phyloP scores from a whole-genome alignment of 2,113 vertebrate species.

The Mormyrus iriodes region DNA sequence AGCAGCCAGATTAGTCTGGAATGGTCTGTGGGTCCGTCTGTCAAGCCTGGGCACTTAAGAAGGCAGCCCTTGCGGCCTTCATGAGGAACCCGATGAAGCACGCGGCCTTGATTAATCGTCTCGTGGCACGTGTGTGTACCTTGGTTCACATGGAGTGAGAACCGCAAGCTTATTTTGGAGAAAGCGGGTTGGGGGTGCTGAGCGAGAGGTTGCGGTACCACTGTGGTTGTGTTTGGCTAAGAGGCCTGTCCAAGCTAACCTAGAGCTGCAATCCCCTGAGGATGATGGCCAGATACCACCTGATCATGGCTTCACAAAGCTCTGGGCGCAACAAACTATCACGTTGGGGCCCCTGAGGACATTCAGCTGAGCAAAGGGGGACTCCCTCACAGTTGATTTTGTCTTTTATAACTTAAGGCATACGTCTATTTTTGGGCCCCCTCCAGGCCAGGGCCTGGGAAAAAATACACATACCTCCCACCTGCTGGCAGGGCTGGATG shows the following conservation, averaged over 20 bases:
- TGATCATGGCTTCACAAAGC: background rate
- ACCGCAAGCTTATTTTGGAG: constrained; percentile 19
- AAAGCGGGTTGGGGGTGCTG: background rate
- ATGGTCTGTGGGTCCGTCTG: background rate
- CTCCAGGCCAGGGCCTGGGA: background rate
- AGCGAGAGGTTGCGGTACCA: background rate
- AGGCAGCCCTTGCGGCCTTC: background rate
- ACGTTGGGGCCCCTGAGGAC: background rate
- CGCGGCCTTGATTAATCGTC: constrained; percentile 17
- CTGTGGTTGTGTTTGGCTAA: constrained; percentile 8
- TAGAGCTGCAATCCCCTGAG: background rate
- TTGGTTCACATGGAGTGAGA: constrained; percentile 28
- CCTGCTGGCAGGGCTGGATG: background rate
- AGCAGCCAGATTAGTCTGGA: background rate
- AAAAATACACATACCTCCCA: background rate
- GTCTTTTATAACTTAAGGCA: background rate
- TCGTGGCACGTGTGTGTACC: constrained; percentile 28
- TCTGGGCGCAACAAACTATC: background rate
- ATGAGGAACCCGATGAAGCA: background rate
- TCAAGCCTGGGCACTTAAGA: background rate
- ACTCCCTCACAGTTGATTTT: background rate
- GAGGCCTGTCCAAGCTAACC: background rate
- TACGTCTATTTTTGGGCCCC: background rate
- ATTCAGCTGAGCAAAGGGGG: background rate
- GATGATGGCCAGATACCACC: background rate